A percentile compares a stretch with the other conserved stretches of the same genome.
phyloP scores from a whole-genome alignment of 2,888 invertebrate species.

The Scaptomyza cyrtandrae region DNA sequence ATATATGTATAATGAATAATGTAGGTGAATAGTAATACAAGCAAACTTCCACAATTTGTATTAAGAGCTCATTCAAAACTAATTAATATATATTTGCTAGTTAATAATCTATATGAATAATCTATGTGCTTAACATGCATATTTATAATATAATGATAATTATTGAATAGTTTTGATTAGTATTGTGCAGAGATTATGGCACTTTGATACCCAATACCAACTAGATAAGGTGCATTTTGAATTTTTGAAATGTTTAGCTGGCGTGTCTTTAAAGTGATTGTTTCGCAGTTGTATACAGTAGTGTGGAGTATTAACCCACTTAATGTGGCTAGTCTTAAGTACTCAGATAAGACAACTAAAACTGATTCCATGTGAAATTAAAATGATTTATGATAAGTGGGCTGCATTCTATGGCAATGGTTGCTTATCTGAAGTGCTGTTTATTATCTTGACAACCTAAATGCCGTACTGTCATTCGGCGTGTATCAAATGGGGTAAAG shows the following conservation, averaged over 20 bases:
- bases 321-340: slow-evolving; percentile 14
- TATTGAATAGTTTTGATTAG: background rate
- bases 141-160: slow-evolving; percentile 2
- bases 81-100: slow-evolving; percentile 37
- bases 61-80: slow-evolving; percentile 10
- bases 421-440: slow-evolving; percentile 58
- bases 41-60: slow-evolving; percentile 2
- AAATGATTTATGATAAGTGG: slow-evolving; percentile 53
- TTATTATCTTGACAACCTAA: slow-evolving; percentile 61
- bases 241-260: background rate
- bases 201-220: background rate
- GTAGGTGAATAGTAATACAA: slow-evolving; percentile 33
- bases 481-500: slow-evolving; percentile 44
- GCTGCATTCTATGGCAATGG: slow-evolving; percentile 55
- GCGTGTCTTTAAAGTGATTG: slow-evolving; percentile 2
- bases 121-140: slow-evolving; percentile 12
- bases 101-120: slow-evolving; percentile 28
- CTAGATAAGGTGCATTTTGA: slow-evolving; percentile 1
- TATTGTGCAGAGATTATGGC: background rate
- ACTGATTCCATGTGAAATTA: slow-evolving; percentile 43
- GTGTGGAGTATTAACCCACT: slow-evolving; percentile 19
- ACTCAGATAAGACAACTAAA: slow-evolving; percentile 36
- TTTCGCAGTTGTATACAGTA: slow-evolving; percentile 2
- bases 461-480: slow-evolving; percentile 49
- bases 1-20: slow-evolving; percentile 7